A percentile compares a stretch with the other conserved stretches of the same genome.
Evolutionary conservation across 2,797 vertebrate species (phyloP).

Genomic region (Peromyscus melanophrys): DNA sequence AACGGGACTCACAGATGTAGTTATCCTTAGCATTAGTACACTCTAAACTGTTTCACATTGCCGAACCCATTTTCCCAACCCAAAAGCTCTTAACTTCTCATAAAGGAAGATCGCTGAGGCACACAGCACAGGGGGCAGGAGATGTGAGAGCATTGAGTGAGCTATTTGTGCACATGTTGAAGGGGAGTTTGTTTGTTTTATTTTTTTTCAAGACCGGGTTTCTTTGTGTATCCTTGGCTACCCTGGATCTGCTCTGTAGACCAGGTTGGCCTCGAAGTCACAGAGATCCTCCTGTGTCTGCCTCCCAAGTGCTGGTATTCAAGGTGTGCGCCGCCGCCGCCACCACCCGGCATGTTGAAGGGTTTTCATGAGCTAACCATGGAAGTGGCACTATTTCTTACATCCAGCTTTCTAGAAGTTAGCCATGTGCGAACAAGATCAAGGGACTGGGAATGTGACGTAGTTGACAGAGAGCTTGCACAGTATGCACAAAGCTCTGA

Average conservation of each 20-base stretch:
- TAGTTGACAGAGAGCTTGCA: background rate
- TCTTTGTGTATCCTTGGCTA: background rate
- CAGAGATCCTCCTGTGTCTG: background rate
- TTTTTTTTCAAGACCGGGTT: background rate
- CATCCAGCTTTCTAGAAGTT: background rate
- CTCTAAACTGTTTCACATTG: slow-evolving; percentile 5
- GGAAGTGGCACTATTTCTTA: background rate
- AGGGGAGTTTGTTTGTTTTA: background rate
- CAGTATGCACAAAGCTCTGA: no score
- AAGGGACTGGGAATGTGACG: background rate
- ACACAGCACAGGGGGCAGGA: background rate
- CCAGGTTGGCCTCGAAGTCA: background rate
- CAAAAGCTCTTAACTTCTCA: background rate
- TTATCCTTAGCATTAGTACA: background rate
- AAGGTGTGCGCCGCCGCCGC: no score
- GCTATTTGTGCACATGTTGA: background rate
- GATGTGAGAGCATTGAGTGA: no score
- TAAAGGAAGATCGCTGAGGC: background rate
- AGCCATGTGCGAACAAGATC: no score
- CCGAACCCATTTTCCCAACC: background rate
- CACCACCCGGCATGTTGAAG: background rate
- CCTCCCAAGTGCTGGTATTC: background rate
- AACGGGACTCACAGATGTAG: background rate
- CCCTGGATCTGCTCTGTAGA: background rate
- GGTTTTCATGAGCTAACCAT: background rate